A percentile compares a stretch with the other conserved stretches of the same genome.
These are phyloP conservation scores for Drosophila kepulauana DNA, from an alignment of 1,140 invertebrate genomes.

Conservation along the genomic window DNA sequence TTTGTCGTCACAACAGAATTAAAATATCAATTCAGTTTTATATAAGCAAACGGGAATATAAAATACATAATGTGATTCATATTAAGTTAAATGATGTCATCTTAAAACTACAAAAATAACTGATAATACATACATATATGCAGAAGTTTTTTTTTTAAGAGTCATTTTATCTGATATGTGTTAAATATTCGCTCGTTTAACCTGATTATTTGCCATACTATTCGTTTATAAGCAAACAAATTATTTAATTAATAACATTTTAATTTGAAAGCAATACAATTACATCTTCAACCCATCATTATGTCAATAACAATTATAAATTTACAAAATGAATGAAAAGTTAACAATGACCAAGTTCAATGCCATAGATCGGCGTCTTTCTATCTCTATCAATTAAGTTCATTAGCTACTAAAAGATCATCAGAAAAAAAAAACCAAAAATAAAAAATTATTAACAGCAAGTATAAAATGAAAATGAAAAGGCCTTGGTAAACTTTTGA, in stretches of 20 bases:
- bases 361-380: conserved; percentile 30
- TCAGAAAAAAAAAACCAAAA: conserved; percentile 1
- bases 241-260: conserved; percentile 17
- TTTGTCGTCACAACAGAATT: too few relatives aligned
- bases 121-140: too few relatives aligned
- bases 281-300: conserved; percentile 7
- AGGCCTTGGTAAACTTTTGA: conserved; percentile 26
- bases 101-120: too few relatives aligned
- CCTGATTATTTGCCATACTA: too few relatives aligned
- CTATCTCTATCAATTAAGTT: neutral
- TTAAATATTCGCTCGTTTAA: neutral
- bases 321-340: conserved; percentile 22
- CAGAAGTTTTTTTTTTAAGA: too few relatives aligned
- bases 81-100: neutral
- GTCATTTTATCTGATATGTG: neutral
- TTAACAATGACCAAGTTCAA: conserved; percentile 38
- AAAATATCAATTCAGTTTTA: too few relatives aligned
- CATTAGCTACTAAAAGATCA: conserved; percentile 23
- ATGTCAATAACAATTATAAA: conserved; percentile 17
- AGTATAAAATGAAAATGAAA: conserved; percentile 24
- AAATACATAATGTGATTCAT: neutral
- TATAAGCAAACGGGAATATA: too few relatives aligned
- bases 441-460: conserved; percentile 26
- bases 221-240: neutral
- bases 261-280: conserved; percentile 11